Conservation (phyloP, 1,140 invertebrate species). For the Lamellibrachia luymesi region DNA sequence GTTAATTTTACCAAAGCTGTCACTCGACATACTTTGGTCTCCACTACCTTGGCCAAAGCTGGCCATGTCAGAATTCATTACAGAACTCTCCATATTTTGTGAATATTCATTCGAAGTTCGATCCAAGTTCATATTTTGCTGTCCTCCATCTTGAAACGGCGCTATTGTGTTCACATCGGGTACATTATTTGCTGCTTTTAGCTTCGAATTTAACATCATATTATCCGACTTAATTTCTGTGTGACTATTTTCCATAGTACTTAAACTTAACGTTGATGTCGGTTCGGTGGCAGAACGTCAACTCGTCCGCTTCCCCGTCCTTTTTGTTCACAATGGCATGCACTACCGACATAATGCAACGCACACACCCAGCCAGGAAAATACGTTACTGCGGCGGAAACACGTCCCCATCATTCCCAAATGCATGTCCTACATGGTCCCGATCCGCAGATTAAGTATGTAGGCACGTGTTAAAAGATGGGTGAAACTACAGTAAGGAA, state of each 20-base stretch:
- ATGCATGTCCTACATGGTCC: slow-evolving; percentile 21
- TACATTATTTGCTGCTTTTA: slow-evolving; percentile 35
- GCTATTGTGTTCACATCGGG: slow-evolving; percentile 46
- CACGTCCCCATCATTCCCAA: slow-evolving; percentile 20
- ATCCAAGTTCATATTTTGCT: slow-evolving; percentile 42
- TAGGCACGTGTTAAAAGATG: slow-evolving; percentile 44
- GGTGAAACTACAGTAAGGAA: slow-evolving; percentile 36
- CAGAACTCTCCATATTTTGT: slow-evolving; percentile 40
- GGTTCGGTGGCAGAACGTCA: slow-evolving; percentile 29
- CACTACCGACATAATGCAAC: slow-evolving; percentile 38
- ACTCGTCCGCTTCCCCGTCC: slow-evolving; percentile 31
- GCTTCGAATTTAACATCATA: slow-evolving; percentile 35
- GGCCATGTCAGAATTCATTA: slow-evolving; percentile 47
- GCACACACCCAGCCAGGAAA: slow-evolving; percentile 36
- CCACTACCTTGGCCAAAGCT: slow-evolving; percentile 40
- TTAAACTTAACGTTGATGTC: slow-evolving; percentile 33
- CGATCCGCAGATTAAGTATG: slow-evolving; percentile 21
- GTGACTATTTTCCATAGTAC: slow-evolving; percentile 37
- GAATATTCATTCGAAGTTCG: slow-evolving; percentile 37
- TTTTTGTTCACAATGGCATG: slow-evolving; percentile 40
- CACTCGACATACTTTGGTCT: slow-evolving; percentile 39
- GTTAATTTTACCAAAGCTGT: slow-evolving; percentile 44
- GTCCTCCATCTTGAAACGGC: slow-evolving; percentile 52
- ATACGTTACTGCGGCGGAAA: slow-evolving; percentile 28
- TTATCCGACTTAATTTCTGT: slow-evolving; percentile 32